A percentile compares a stretch with the other conserved stretches of the same genome.
phyloP scores from a whole-genome alignment of 2,888 invertebrate species.

The Epinotia ramella region DNA sequence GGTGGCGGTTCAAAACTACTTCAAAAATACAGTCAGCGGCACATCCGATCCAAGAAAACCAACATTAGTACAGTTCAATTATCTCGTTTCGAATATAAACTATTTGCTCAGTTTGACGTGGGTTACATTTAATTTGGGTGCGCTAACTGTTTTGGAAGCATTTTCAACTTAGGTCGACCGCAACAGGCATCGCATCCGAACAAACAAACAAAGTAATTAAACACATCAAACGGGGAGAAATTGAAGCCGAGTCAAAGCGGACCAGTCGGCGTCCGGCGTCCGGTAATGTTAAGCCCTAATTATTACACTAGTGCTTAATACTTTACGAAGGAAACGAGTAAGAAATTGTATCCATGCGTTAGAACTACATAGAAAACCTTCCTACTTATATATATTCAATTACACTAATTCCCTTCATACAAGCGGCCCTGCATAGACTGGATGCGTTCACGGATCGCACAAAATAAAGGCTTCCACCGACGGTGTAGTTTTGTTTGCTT shows the following conservation, averaged over 20 bases:
- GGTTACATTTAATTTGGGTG: slow-evolving; percentile 82
- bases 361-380: neutral
- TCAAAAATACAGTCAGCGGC: too few species aligned
- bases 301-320: slow-evolving; percentile 18
- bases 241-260: slow-evolving; percentile 79
- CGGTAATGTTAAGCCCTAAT: slow-evolving; percentile 18
- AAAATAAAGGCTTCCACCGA: too few species aligned
- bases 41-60: neutral
- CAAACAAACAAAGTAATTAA: slow-evolving; percentile 85
- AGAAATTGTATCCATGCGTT: neutral
- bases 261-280: slow-evolving; percentile 49
- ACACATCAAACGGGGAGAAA: slow-evolving; percentile 83
- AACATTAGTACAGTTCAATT: slow-evolving; percentile 64
- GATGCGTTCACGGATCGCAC: too few species aligned
- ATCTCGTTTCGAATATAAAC: slow-evolving; percentile 77
- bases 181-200: slow-evolving; percentile 76
- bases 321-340: slow-evolving; percentile 1
- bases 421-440: too few species aligned
- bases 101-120: slow-evolving; percentile 81
- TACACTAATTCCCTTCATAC: too few species aligned
- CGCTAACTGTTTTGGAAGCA: slow-evolving; percentile 78
- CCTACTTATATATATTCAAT: neutral
- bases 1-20: too few species aligned
- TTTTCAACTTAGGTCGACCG: slow-evolving; percentile 79
- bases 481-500: too few species aligned